phyloP scores from a whole-genome alignment of 2,888 invertebrate species.

The Linyphia triangularis region DNA sequence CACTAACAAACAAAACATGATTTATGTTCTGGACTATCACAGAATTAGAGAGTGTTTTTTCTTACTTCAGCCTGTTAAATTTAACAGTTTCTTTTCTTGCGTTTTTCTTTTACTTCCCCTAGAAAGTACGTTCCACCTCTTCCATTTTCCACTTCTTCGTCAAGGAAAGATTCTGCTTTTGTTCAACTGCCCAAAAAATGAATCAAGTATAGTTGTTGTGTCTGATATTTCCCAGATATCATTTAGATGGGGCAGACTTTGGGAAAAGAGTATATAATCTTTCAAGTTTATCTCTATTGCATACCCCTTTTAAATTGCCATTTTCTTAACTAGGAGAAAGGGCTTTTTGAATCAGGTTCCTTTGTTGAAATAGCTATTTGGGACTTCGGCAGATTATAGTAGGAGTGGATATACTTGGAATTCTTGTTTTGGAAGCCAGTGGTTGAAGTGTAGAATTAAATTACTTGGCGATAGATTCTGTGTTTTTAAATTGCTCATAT shows the following conservation, averaged over 20 bases:
- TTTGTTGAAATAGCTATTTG: neutral
- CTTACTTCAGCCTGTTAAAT: constrained; percentile 59
- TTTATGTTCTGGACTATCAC: constrained; percentile 66
- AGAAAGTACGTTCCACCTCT: neutral
- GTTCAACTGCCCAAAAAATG: neutral
- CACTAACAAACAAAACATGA: constrained; percentile 73
- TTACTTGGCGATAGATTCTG: neutral
- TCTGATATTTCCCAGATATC: constrained; percentile 38
- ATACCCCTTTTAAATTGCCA: neutral
- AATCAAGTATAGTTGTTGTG: constrained; percentile 29
- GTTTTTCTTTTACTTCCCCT: neutral
- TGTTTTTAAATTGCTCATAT: neutral
- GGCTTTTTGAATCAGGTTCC: neutral
- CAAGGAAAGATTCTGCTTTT: neutral
- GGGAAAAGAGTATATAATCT: neutral
- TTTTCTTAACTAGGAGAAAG: neutral
- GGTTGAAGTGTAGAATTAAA: neutral
- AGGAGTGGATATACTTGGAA: neutral
- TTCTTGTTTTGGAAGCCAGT: neutral
- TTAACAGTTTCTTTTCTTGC: constrained; percentile 65
- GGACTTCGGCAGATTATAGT: neutral
- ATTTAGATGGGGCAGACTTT: neutral
- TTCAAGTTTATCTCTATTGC: neutral
- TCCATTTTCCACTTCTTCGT: neutral
- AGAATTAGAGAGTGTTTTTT: constrained; percentile 69